Evolutionary conservation across 2,888 invertebrate species (phyloP), one percentile per base, ranked within the genome.

Genomic region (Hetaerina titia): DNA sequence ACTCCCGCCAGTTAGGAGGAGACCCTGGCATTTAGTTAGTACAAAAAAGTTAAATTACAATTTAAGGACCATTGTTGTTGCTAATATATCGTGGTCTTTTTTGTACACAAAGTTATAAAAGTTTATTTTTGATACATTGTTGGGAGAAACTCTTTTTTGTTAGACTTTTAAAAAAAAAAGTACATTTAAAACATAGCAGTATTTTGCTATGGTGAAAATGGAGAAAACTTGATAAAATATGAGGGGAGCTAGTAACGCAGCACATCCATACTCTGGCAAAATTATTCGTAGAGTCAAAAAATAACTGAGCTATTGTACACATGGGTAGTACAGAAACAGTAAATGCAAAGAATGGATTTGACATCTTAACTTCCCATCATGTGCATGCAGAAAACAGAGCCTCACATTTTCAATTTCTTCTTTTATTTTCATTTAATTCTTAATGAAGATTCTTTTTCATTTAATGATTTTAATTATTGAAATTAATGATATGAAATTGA

Each of bases 91-190:
- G 92, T 92, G 92, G 92, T 92, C 92, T 92, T 92, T 92, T 92
- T 92, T 92, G 92, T 92, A 92, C 92, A 69, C 92, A 92, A 92
- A 96, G 96, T 96, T 96, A 96, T 97, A 97, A 97, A 97, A 97
- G 97, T 97, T 97, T 97, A 97, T 97, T 97, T 97, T 97, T 97
- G 97, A 97, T 97, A 97, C 97, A 97, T 97, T 97, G 97, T 97
- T 97, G 97, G 97, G 97, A 97, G 97, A 96, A 96, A 96, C 97
- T 97, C 97, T 97, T 97, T 97, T 97, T 97, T 97, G 97, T 97
- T 97, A 97, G 97, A 97, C 97, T 97, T 97, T 96, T 97, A 97
- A 96, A 97, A 96, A 45, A 45, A 96, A 95, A 96, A 95, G 95
- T 95, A 95, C 92, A 92, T 92, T 92, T 92, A 90, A 95, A 95